Evolutionary conservation across 2,888 invertebrate genomes (phyloP), one percentile per base, ranked within the genome.

Genomic region (Malthinus flaveolus): DNA sequence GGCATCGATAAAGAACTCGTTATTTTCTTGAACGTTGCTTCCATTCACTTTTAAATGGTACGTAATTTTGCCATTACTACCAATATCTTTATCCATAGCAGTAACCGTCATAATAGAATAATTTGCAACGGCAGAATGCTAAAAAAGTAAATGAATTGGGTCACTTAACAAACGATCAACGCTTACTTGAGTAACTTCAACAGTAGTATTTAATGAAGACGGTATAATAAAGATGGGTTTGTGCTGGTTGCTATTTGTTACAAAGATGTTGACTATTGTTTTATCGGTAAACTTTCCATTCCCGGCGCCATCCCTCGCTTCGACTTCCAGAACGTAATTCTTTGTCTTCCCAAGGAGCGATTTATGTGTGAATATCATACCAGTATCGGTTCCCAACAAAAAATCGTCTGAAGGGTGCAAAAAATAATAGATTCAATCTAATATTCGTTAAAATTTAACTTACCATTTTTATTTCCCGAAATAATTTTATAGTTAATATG

Each of bases 191-290:
- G 42, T 88, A 66, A 95, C 87, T 75, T 89, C 88, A 10, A 95
- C 85, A 32, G 90, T 90, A 3, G 89, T 84, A 75, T 91, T 90
- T 0, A 87, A 85, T 0, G 86, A 76, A 1, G 89, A 86, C 0
- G 95, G 95, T 71, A 88, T 84, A 6, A 91, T 83, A 75, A 94
- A 94, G 56, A 84, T 84, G 0, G 95, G 96, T 45, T 88, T 87
- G 73, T 92, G 87, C 66, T 91, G 87, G 79, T 94, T 94, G 0
- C 93, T 90, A 58, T 89, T 88, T 12, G 88, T 80, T 32, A 93
- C 90, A 39, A 86, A 83, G 50, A 96, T 87, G 65, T 88, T 85
- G 1, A 95, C 88, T n/a, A 81, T 80, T 0, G 93, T 88, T 1
- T 80, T 80, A 71, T 89, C 91, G 0, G 81, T 79, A 71, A 87